Evolutionary conservation across 2,113 vertebrate species (phyloP).

Genomic region (Arothron firmamentum): DNA sequence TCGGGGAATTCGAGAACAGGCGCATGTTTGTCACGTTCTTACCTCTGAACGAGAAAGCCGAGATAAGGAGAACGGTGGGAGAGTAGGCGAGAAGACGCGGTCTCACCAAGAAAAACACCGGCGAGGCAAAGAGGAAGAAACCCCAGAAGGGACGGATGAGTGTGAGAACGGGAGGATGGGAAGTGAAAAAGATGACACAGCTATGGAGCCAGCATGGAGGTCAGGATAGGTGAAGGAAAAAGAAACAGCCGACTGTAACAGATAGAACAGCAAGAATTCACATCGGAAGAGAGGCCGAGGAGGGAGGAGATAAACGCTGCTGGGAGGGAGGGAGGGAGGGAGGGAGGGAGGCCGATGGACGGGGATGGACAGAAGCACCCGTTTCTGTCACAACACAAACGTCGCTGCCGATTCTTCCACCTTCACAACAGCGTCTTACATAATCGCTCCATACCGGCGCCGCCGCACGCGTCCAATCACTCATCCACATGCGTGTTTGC

Average conservation of each 20-base stretch:
- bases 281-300: conserved; percentile 9
- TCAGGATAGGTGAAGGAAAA: conserved; percentile 55
- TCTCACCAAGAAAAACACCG: conserved; percentile 29
- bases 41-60: neutral
- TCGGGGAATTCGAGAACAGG: neutral
- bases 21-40: neutral
- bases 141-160: conserved; percentile 40
- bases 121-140: conserved; percentile 45
- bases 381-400: conserved; percentile 50
- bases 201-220: conserved; percentile 44
- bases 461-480: conserved; percentile 4
- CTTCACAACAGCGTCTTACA: conserved; percentile 43
- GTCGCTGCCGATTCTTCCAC: conserved; percentile 50
- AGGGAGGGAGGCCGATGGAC: conserved; percentile 6
- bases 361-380: conserved; percentile 36
- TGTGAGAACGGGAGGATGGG: conserved; percentile 61
- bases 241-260: conserved; percentile 46
- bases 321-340: conserved; percentile 18
- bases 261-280: conserved; percentile 36
- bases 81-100: conserved; percentile 13
- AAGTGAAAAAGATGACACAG: conserved; percentile 57
- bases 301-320: conserved; percentile 19
- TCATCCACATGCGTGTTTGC: conserved; percentile 2
- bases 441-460: conserved; percentile 28
- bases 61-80: conserved; percentile 24